These are phyloP conservation scores for Spheniscus humboldti DNA, from an alignment of 2,797 vertebrate genomes.

Conservation along the genomic window DNA sequence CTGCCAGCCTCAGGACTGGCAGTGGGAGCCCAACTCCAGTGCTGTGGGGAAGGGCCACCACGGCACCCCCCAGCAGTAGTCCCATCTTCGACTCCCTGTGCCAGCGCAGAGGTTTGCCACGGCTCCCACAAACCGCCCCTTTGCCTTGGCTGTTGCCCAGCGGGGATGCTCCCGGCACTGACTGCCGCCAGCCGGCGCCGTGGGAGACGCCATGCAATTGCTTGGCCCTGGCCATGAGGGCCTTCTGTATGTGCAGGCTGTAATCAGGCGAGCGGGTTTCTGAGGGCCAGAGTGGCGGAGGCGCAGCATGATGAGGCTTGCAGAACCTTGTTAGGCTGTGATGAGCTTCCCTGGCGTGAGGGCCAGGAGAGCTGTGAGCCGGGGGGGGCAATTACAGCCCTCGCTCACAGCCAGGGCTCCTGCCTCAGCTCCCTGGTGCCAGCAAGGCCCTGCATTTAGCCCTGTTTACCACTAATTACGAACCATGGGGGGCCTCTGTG, in stretches of 20 bases:
- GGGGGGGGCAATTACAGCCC: neutral
- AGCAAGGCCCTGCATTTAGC: neutral
- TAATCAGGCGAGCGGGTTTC: accelerated
- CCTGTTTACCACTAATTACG: neutral
- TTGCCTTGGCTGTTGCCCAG: neutral
- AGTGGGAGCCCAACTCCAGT: neutral
- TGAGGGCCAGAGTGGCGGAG: accelerated
- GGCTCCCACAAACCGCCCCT: neutral
- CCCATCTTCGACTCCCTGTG: accelerated
- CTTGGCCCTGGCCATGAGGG: neutral
- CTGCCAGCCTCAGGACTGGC: neutral
- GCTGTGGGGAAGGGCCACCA: neutral
- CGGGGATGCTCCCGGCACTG: accelerated
- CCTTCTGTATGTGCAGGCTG: accelerated
- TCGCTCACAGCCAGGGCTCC: neutral
- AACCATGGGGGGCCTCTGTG: accelerated
- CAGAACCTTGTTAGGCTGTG: neutral
- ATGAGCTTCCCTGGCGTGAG: accelerated
- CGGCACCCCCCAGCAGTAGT: neutral
- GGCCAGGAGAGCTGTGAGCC: accelerated
- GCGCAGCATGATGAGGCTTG: accelerated
- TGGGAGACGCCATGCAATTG: accelerated
- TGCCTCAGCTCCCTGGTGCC: neutral
- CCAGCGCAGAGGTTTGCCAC: neutral
- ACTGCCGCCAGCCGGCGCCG: accelerated